Evolutionary conservation across 2,113 vertebrate species (phyloP), one percentile per base, ranked within the genome.

Genomic region (Sinocyclocheilus rhinocerous): DNA sequence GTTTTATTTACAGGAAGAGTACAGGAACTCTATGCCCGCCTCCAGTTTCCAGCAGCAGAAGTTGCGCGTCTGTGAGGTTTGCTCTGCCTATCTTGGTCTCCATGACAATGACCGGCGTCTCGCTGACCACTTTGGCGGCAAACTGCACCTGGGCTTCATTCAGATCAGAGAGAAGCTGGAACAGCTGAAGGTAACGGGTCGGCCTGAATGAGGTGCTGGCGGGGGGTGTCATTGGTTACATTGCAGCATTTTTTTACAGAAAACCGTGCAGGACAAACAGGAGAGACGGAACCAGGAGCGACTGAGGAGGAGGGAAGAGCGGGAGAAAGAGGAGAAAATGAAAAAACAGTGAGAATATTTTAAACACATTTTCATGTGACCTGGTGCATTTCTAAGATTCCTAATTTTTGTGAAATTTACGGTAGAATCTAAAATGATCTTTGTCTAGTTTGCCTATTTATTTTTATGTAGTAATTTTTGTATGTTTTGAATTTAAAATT

Each of bases 1-100:
- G 15, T 16, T 26, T 22, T 52, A 5, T 52, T 0, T 29, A 7
- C 69, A 99, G 98, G 98, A 99, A 88, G 98, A 99, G 91, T 99
- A 99, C 92, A 94, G 98, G 88, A 99, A 99, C 93, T 99, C 98
- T 12, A 99, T 99, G 98, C 98, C 98, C 4, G 98, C 98, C 1
- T 99, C 98, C 89, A 99, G 98, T 90, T 99, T 98, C 91, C 97
- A 99, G 84, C 98, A 99, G 92, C 97, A 99, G 94, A 99, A 99
- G 89, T 95, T 99, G 83, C 96, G 98, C 1, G 98, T 99, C 42
- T 99, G 98, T 86, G 98, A 99, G 92, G 98, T 99, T 82, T 99
- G 98, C 84, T 99, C 98, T 0, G 98, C 98, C 1, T 99, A 99
- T 91, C 95, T 99, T 36, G 98, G 98, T 90, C 97, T 99, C 89